These are phyloP conservation scores for Siderastrea radians DNA, from an alignment of 92 coral and sea anemone species.

Conservation along the genomic window DNA sequence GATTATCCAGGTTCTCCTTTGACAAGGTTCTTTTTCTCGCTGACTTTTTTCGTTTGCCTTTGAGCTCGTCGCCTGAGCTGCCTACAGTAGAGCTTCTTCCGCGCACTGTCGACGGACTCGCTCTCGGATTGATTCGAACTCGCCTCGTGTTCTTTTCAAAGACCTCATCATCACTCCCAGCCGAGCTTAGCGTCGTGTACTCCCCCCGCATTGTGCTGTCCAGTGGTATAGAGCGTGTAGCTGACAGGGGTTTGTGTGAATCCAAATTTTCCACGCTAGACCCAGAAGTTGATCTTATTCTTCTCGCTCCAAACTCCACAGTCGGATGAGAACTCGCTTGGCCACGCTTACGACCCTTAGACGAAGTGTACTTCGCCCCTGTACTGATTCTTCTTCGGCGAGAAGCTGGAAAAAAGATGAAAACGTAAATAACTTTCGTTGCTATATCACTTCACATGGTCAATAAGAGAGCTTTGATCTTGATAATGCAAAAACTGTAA, in stretches of 20 bases:
- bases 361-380: slow-evolving; percentile 49
- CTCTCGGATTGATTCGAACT: neutral
- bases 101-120: neutral
- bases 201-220: neutral
- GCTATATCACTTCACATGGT: no score
- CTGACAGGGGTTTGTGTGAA: slow-evolving; percentile 27
- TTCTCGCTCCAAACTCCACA: slow-evolving; percentile 3
- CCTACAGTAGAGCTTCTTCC: slow-evolving; percentile 23
- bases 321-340: slow-evolving; percentile 22
- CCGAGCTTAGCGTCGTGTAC: slow-evolving; percentile 6
- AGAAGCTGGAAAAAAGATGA: slow-evolving; percentile 3
- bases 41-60: slow-evolving; percentile 18
- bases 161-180: slow-evolving; percentile 42
- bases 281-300: slow-evolving; percentile 47
- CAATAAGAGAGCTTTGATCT: no score
- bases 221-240: slow-evolving; percentile 19
- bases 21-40: neutral
- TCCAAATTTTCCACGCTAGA: slow-evolving; percentile 38
- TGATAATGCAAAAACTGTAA: no score
- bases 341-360: slow-evolving; percentile 41
- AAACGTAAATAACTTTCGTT: neutral
- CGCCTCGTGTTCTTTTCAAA: slow-evolving; percentile 10
- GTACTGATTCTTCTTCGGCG: slow-evolving; percentile 66
- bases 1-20: slow-evolving; percentile 11
- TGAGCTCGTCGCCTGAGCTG: slow-evolving; percentile 25